These are phyloP conservation scores for Halesus radiatus DNA, from an alignment of 1,140 invertebrate genomes.

Conservation along the genomic window DNA sequence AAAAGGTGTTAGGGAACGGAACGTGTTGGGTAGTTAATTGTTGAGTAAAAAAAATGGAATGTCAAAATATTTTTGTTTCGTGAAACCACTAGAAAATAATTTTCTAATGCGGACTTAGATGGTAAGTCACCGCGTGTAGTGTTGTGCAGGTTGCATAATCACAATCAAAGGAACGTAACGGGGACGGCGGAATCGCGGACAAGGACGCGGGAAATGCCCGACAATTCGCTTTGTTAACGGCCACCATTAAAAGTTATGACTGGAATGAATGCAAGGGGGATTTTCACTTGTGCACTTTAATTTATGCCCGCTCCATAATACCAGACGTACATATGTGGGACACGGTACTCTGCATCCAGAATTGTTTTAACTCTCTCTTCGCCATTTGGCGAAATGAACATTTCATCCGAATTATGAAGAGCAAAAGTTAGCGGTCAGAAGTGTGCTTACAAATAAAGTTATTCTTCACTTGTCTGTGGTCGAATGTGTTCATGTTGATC, in stretches of 20 bases:
- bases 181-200: not conserved
- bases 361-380: constrained; percentile 4
- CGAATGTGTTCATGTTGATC: too few relatives aligned
- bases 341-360: not conserved
- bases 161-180: not conserved
- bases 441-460: not conserved
- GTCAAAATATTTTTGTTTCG: too few relatives aligned
- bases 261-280: not conserved
- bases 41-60: too few relatives aligned
- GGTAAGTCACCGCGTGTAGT: not conserved
- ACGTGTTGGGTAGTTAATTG: too few relatives aligned
- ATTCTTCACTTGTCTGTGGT: too few relatives aligned
- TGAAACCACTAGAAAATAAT: too few relatives aligned
- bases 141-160: not conserved
- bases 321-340: constrained; percentile 4
- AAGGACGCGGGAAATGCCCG: constrained; percentile 6
- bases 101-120: too few relatives aligned
- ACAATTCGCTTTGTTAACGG: constrained; percentile 17
- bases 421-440: not conserved
- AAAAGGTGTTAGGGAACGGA: too few relatives aligned
- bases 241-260: constrained; percentile 17
- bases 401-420: not conserved
- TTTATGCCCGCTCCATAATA: not conserved
- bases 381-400: constrained; percentile 5
- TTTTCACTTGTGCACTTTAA: constrained; percentile 11